Conservation (phyloP, 2,113 vertebrate species). For the Microtus ochrogaster region DNA sequence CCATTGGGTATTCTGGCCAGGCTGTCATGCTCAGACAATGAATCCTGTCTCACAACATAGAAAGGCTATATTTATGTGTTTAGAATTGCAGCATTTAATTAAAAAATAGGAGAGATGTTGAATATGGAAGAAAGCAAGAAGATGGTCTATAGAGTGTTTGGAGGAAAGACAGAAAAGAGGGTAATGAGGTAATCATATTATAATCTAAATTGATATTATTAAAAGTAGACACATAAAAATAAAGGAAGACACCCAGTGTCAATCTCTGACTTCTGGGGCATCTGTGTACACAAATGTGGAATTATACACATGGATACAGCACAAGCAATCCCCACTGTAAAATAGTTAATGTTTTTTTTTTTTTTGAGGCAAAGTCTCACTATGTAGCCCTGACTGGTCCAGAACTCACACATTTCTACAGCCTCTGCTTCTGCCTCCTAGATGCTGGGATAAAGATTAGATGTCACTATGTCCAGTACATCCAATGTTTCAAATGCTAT, state of each 20-base stretch:
- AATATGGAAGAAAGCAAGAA: not conserved
- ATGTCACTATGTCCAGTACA: not conserved
- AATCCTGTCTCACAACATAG: not conserved
- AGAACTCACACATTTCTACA: not conserved
- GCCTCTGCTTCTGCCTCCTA: not conserved
- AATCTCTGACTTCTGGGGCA: not conserved
- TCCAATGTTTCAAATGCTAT: not conserved
- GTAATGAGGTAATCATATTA: not conserved
- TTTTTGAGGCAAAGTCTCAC: not conserved
- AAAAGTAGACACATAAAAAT: not conserved
- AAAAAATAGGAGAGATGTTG: not conserved
- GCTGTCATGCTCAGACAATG: not conserved
- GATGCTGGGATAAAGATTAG: not conserved
- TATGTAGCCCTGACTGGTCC: not conserved
- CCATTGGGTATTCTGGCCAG: not conserved
- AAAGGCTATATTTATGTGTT: not conserved
- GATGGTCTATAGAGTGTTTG: not conserved
- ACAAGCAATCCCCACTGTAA: not conserved
- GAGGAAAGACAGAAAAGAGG: not conserved
- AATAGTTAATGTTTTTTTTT: not conserved
- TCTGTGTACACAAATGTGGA: not conserved
- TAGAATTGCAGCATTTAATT: not conserved
- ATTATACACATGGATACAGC: not conserved
- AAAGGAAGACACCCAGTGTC: not conserved
- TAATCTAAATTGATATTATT: not conserved